Conservation (phyloP, 2,113 vertebrate genomes). For the Nanorana parkeri region DNA sequence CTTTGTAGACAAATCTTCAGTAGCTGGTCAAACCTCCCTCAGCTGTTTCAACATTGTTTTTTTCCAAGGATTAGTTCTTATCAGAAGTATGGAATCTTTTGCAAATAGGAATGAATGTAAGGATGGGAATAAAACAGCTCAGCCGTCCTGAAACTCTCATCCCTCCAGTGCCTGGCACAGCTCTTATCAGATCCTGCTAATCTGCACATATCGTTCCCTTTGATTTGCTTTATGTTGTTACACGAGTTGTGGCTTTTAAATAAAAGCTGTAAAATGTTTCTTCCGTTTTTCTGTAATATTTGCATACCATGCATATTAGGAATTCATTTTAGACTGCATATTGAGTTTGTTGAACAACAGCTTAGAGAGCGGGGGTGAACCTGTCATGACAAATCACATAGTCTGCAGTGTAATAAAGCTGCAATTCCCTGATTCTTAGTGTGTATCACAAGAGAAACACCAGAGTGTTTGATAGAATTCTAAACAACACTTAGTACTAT, state of each 20-base stretch:
- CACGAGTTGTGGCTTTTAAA: not conserved
- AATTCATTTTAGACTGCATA: constrained; percentile 4
- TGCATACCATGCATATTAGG: not conserved
- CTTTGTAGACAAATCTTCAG: not conserved
- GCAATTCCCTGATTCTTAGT: not conserved
- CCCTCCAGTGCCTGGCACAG: not conserved
- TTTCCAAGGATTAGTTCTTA: constrained; percentile 13
- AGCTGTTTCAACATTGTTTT: constrained; percentile 23
- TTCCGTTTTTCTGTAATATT: constrained; percentile 26
- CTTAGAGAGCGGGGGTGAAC: not conserved
- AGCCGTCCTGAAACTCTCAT: not conserved
- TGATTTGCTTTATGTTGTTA: not conserved
- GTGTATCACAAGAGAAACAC: not conserved
- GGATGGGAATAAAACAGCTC: not conserved
- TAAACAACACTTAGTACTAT: too few relatives aligned
- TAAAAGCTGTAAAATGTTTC: constrained; percentile 32
- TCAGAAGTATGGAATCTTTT: constrained; percentile 18
- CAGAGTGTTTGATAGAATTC: too few relatives aligned
- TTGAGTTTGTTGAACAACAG: constrained; percentile 16
- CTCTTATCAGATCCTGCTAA: constrained; percentile 9
- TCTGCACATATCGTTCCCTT: constrained; percentile 5
- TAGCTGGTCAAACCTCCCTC: constrained; percentile 29
- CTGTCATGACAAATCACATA: not conserved
- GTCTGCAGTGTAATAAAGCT: not conserved
- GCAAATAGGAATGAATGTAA: constrained; percentile 24